Percentiles rank a stretch among this genome's conserved stretches.
Evolutionary conservation across 2,888 invertebrate genomes (phyloP).

Genomic region (Buathra laborator): DNA sequence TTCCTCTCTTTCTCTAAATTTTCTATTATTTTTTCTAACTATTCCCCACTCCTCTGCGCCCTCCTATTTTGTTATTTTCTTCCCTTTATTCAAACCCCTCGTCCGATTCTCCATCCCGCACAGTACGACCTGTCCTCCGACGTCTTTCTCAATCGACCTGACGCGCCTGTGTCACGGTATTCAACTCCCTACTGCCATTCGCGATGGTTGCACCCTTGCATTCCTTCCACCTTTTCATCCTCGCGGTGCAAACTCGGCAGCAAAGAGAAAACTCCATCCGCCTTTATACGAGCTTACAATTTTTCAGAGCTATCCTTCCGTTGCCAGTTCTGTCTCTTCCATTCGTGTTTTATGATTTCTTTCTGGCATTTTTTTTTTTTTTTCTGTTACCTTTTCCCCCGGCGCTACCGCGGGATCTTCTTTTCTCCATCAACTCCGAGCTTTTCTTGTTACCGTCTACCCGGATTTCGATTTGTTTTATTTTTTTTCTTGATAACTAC

Average conservation of each 20-base stretch:
- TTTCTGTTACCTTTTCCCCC: conserved; percentile 1
- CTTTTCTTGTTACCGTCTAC: conserved; percentile 40
- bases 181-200: neutral
- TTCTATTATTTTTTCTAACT: conserved; percentile 14
- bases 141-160: conserved; percentile 60
- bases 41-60: neutral
- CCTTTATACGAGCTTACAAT: conserved; percentile 53
- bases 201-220: neutral
- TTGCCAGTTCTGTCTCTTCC: conserved; percentile 40
- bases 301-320: conserved; percentile 57
- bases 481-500: conserved; percentile 13
- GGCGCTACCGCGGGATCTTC: conserved; percentile 3
- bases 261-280: conserved; percentile 54
- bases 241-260: conserved; percentile 49
- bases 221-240: conserved; percentile 26
- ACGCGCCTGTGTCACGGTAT: conserved; percentile 51
- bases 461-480: neutral
- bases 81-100: conserved; percentile 32
- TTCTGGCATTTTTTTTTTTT: conserved; percentile 34
- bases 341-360: conserved; percentile 8
- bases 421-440: conserved; percentile 36
- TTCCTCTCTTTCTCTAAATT: neutral
- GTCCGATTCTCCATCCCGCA: conserved; percentile 33
- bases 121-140: conserved; percentile 34
- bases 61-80: conserved; percentile 23